Evolutionary conservation across 2,888 invertebrate species (phyloP), one percentile per base, ranked within the genome.

Genomic region (Cerceris ruficornis): DNA sequence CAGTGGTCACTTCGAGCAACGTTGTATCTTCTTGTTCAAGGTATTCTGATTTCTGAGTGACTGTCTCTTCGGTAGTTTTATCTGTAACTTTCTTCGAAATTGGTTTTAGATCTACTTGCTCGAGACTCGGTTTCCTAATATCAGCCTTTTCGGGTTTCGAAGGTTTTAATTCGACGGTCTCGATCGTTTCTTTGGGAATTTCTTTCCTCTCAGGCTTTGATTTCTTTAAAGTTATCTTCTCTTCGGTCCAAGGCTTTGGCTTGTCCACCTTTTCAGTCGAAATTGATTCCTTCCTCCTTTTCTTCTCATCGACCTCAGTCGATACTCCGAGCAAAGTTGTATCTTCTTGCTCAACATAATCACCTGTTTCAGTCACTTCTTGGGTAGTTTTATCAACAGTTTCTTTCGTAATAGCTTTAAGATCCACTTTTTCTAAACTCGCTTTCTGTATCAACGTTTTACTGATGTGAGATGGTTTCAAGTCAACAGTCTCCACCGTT

Each of bases 381-480:
- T 78, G 57, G 0, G 59, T 42, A 28, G 41, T 80, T n/a, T 57
- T 58, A 2, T 78, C 78, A 7, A 39, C 50, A 6, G 54, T 60
- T 8, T 60, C 57, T 9, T 80, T 73, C 42, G 84, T 84, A n/a
- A 92, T 90, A 82, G 92, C 92, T 84, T 94, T 95, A 7, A 95
- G 90, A 75, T 91, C 93, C 7, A 95, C 93, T 80, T 94, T 93
- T 91, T 96, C 95, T 0, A 88, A 8, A 7, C 85, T 84, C 54
- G 87, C 77, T 60, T 85, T 86, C 0, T 77, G 67, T 0, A 82
- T 39, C 7, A 84, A 83, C 15, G 68, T 70, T 66, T 77, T 86
- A 15, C 84, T 84, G 17, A 93, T 93, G 86, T 94, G 95, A 0
- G 95, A 93, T 1, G 95, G 95, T 82, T 94, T 93, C 82, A 95